phyloP scores from a whole-genome alignment of 2,797 vertebrate species.

The Novumbra hubbsi region DNA sequence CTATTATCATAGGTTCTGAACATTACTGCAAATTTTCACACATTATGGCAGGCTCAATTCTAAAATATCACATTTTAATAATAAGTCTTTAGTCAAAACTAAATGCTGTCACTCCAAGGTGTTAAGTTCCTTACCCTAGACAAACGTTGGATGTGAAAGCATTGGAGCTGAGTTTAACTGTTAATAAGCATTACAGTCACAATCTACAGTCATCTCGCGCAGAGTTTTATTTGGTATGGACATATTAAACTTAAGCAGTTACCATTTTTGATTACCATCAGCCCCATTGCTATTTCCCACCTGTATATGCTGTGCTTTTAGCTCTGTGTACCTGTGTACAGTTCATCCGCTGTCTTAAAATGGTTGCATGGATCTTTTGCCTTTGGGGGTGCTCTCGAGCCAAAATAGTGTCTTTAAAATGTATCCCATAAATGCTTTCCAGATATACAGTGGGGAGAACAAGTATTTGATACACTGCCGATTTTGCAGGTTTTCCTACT shows the following conservation, averaged over 20 bases:
- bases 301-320: neutral
- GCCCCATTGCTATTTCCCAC: neutral
- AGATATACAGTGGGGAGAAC: too few species aligned
- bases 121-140: neutral
- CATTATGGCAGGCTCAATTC: neutral
- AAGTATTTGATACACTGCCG: too few species aligned
- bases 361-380: neutral
- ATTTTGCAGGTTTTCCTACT: too few species aligned
- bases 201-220: neutral
- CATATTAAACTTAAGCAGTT: neutral
- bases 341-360: neutral
- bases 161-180: neutral
- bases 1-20: neutral
- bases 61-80: too few species aligned
- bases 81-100: neutral
- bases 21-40: conserved; percentile 7
- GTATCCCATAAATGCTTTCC: neutral
- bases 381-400: neutral
- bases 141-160: neutral
- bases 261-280: neutral
- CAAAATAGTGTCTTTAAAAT: neutral
- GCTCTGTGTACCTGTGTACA: neutral
- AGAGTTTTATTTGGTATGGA: neutral
- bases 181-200: neutral
- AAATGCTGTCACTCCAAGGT: neutral